Conservation (phyloP, 1,140 invertebrate genomes). For the Pogonus chalceus region DNA sequence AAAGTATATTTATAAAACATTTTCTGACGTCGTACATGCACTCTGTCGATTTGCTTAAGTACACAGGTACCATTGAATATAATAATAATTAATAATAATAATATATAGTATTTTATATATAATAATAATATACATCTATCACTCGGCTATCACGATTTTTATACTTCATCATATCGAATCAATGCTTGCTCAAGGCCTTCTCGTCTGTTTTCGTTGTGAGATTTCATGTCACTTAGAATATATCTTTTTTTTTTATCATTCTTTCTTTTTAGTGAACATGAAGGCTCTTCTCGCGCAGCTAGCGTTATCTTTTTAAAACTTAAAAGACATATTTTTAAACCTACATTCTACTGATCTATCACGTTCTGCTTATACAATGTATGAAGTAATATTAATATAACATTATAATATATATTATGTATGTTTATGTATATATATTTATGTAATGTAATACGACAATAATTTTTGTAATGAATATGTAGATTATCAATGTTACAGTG, state of each 20-base stretch:
- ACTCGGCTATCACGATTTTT: conserved; percentile 5
- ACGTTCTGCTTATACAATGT: conserved; percentile 5
- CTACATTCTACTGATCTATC: conserved; percentile 4
- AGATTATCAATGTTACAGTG: conserved; percentile 1
- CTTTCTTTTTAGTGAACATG: too few species aligned
- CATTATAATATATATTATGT: neutral
- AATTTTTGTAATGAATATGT: neutral
- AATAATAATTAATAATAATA: conserved; percentile 6
- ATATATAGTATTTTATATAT: conserved; percentile 6
- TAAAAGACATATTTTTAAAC: neutral
- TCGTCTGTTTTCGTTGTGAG: neutral
- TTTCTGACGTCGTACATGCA: neutral
- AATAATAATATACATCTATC: conserved; percentile 3
- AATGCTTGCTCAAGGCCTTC: conserved; percentile 4
- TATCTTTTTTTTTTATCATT: too few species aligned
- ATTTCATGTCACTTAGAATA: too few species aligned
- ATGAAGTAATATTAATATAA: neutral
- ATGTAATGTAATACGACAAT: conserved; percentile 3
- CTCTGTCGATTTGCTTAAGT: conserved; percentile 4
- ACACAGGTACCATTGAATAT: conserved; percentile 7
- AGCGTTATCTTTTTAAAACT: conserved; percentile 1
- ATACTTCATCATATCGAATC: conserved; percentile 7
- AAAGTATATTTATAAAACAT: conserved; percentile 6
- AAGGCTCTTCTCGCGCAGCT: neutral
- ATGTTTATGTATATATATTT: neutral